Base-by-base conservation (phyloP, 1,140 invertebrate genomes). In the Drosophila pallidifrons region DNA sequence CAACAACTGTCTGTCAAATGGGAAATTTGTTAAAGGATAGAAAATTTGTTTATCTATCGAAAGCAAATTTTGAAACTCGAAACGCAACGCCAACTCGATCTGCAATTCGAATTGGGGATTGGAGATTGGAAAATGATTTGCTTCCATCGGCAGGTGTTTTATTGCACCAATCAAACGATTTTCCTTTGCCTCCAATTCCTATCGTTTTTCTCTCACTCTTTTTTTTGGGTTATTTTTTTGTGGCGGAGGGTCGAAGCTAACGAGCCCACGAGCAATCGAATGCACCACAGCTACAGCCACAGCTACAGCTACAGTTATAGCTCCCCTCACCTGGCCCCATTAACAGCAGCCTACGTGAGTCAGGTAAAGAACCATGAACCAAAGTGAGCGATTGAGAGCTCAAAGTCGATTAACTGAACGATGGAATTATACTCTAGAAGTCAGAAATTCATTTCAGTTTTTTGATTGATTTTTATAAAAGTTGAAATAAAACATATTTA, bases 341-440 rank as follows among this genome's bases (percentile, higher is more conserved):
- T 32, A 43, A 54, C 49, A 43, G 70, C 63, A 15, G 54, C 54
- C 69, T 52, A 72, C 63, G 69, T 72, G 46, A 25, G 51, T 28
- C 64, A 59, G 46, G n/a, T 54, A 32, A 25, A 73, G 28, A 73
- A 68, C 38, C n/a, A 41, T 10, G 41, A 67, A 20, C 28, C 35
- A 67, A 52, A 45, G 11, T 30, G 28, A 16, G n/a, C 38, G 49
- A 45, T 41, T 28, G 30, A 43, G 20, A 35, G 28, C 13, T 15
- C n/a, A 28, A 1, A 28, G 13, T 8, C 2, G 1, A 15, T 7
- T n/a, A 35, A 32, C 41, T 57, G 43, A 43, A 5, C 28, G 45
- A 52, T 8, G 65, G 11, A 46, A 35, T 35, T 52, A 70, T 58
- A 15, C n/a, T 30, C 13, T 13, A 35, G 11, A 13, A 20, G 7